A percentile compares a stretch with the other conserved stretches of the same genome.
Conservation (phyloP, 2,113 vertebrate genomes). For the Galeopterus variegatus region DNA sequence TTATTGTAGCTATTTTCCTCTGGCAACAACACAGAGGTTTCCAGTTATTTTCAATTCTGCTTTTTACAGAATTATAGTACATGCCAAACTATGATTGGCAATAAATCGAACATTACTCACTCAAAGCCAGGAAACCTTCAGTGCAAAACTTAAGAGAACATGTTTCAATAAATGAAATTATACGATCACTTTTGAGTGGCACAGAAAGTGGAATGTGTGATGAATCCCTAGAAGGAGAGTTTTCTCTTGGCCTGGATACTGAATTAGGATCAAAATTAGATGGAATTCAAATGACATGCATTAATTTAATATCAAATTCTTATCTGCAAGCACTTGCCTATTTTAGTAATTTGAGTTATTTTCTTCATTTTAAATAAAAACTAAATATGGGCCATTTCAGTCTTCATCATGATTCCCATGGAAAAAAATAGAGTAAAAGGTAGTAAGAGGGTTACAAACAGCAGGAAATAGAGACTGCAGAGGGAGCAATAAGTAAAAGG, state of each 20-base stretch:
- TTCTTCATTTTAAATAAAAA: conserved; percentile 28
- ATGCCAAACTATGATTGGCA: conserved; percentile 47
- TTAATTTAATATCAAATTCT: conserved; percentile 11
- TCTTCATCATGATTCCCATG: neutral
- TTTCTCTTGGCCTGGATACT: neutral
- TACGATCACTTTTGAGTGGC: neutral
- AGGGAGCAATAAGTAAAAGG: neutral
- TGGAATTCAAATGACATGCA: neutral
- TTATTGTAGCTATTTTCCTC: conserved; percentile 51
- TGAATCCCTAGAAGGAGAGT: neutral
- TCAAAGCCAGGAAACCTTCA: conserved; percentile 32
- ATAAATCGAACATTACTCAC: conserved; percentile 65
- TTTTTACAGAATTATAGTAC: conserved; percentile 35
- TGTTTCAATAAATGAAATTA: conserved; percentile 54
- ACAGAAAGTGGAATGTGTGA: neutral
- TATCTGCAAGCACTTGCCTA: neutral
- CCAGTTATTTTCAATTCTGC: conserved; percentile 60
- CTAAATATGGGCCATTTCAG: neutral
- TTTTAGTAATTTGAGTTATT: neutral
- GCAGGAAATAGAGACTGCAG: neutral
- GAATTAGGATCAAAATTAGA: conserved; percentile 6
- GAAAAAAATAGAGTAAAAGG: neutral
- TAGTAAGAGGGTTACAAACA: neutral
- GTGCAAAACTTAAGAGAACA: neutral
- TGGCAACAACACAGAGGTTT: conserved; percentile 45